Base-by-base conservation (phyloP, 64 coral and sea anemone genomes). In the Astreopora myriophthalma region DNA sequence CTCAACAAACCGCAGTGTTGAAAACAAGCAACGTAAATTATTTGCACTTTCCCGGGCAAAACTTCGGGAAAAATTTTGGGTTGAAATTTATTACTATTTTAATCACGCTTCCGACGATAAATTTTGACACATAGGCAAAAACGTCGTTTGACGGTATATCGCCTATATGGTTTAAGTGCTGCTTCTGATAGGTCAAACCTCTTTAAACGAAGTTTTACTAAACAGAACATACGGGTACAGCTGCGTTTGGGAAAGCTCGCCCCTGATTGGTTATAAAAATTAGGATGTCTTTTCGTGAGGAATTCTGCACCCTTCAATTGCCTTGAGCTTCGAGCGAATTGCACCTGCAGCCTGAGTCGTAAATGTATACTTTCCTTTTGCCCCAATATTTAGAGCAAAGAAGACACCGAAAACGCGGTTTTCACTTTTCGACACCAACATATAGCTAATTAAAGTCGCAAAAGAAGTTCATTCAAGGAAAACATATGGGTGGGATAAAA, bases 221-320 rank as follows among this genome's bases (percentile, higher is more conserved):
- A 19, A 64, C 76, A 27, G 76, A 48, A 80, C 76, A 19, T 34
- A 63, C 10, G 17, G 13, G n/a, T 1, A 33, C 79, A 83, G 79
- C 52, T 83, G 79, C 61, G 75, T 78, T 78, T 78, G n/a, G 22
- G 46, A 51, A 19, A 49, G 75, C 75, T 19, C 3, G 16, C 29
- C 25, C 0, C 75, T 52, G 23, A 78, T 78, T 78, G 75, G 75
- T 9, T 65, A 34, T 7, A 22, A 24, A 83, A 38, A n/a, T n/a
- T 83, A 19, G 9, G 8, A 37, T 3, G 79, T 39, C 57, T 82
- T 61, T 23, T 65, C 51, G 51, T 32, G 10, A 83, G 8, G 79
- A 37, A 64, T 63, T 65, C 22, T 38, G 2, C 32, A 83, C 55
- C n/a, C 51, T 55, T 55, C 3, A 3, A 16, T 39, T 64, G 19